phyloP scores from a whole-genome alignment of 2,797 vertebrate genomes.

The Acomys russatus region DNA sequence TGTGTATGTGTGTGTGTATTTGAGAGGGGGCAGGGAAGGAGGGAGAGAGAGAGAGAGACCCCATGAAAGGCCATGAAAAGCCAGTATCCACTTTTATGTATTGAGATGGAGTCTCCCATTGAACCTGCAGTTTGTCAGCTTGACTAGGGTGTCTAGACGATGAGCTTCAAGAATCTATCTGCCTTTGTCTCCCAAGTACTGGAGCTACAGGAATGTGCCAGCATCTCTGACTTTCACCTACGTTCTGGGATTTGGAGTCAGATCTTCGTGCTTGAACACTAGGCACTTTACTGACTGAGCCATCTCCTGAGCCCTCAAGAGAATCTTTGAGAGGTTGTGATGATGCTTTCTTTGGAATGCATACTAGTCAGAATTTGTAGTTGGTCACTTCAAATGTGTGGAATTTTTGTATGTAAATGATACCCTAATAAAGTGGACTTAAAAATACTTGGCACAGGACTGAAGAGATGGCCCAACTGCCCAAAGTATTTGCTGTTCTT shows the following conservation, averaged over 20 bases:
- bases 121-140: not conserved
- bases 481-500: not conserved
- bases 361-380: not conserved
- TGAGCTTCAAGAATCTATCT: not conserved
- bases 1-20: not conserved
- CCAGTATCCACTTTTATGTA: not conserved
- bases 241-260: not conserved
- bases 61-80: too few relatives aligned
- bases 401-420: not conserved
- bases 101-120: not conserved
- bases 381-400: not conserved
- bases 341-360: not conserved
- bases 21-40: not conserved
- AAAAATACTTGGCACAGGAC: not conserved
- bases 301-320: not conserved
- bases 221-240: not conserved
- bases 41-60: not conserved
- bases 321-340: not conserved
- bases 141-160: not conserved
- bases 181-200: not conserved
- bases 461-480: not conserved
- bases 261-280: not conserved
- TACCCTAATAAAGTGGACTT: not conserved
- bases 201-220: too few relatives aligned
- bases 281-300: not conserved